Base-by-base conservation (phyloP, 2,888 invertebrate genomes). In the Drosophila seclusa region DNA sequence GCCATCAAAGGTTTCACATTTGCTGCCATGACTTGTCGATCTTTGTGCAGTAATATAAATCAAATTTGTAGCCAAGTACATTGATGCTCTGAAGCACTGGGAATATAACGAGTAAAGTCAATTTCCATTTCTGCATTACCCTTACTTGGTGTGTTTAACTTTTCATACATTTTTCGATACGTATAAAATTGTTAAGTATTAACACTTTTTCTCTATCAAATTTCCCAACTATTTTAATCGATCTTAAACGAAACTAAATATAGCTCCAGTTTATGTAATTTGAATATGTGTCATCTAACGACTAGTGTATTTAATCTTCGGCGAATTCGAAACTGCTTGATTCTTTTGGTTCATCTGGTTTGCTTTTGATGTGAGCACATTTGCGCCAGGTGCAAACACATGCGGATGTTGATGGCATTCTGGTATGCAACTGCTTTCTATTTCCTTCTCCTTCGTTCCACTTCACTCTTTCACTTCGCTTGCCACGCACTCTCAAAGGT, bases 21-120 rank as follows among this genome's bases (percentile, higher is more conserved):
- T 34, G 57, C 27, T 58, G 49, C 50, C 42, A 42, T 66, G 50
- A 52, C 67, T 66, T 66, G 57, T 52, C 55, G 42, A 66, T 36
- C 50, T 57, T 55, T 66, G 48, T 38, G 38, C 38, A 55, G 48
- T 54, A 38, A 42, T 49, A 45, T 62, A 66, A 63, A 75, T 62
- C 31, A 48, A 70, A 59, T 66, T 60, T 49, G 21, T 27, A n/a
- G 40, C 38, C 31, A 8, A 55, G 34, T 66, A 11, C 24, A 27
- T 65, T 21, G 24, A n/a, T 24, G 27, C 18, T 64, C n/a, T 16
- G 13, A 45, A 24, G 40, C 10, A 27, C 21, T 34, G 24, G 29
- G 24, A 32, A 42, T 29, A 53, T 52, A n/a, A 24, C 8, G 11
- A 7, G 10, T 18, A 6, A 34, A 54, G 50, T 24, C 40, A 58